Evolutionary conservation across 2,797 vertebrate genomes (phyloP).

Genomic region (Macropus fuliginosus): DNA sequence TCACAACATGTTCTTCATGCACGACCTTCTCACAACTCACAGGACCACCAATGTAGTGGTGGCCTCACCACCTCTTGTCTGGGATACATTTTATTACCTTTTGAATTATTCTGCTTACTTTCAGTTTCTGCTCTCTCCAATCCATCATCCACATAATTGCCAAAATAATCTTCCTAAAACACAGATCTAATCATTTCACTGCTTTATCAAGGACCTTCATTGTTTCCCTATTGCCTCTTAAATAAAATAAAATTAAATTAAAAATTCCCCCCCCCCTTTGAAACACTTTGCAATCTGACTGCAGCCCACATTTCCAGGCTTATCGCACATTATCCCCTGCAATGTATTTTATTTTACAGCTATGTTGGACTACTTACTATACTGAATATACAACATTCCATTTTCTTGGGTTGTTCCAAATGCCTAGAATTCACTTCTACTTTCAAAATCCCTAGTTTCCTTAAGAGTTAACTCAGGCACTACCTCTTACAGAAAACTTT

Average conservation of each 20-base stretch:
- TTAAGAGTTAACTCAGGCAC: neutral
- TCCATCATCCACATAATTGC: neutral
- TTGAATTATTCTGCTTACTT: neutral
- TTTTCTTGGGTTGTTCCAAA: neutral
- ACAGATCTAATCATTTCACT: neutral
- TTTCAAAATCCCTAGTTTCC: neutral
- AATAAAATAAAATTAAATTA: neutral
- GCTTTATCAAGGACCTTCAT: neutral
- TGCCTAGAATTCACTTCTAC: neutral
- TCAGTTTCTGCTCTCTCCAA: neutral
- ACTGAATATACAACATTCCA: neutral
- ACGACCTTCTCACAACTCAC: neutral
- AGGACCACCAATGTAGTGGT: neutral
- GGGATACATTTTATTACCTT: neutral
- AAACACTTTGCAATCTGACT: neutral
- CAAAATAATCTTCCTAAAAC: neutral
- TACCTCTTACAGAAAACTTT: neutral
- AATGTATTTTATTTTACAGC: neutral
- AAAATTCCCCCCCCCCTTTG: neutral
- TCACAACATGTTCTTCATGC: neutral
- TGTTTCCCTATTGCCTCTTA: neutral
- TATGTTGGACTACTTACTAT: neutral
- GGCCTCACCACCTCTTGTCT: neutral
- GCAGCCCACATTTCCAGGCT: neutral
- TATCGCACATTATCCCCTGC: neutral